Conservation (phyloP, 53 echinoderm and acorn worm species). For the Paracentrotus lividus region DNA sequence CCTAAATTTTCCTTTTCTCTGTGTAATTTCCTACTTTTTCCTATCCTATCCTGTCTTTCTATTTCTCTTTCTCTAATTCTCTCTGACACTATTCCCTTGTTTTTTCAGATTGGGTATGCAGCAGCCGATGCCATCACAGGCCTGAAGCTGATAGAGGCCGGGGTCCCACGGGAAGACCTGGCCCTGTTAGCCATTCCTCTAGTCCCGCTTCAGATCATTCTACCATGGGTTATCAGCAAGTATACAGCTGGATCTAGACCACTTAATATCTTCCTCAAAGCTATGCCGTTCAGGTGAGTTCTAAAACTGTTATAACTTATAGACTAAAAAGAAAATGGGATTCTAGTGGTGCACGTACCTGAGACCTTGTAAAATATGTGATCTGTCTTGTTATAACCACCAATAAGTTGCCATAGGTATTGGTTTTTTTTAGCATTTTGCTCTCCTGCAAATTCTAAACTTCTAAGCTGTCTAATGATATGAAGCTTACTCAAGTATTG, state of each 20-base stretch:
- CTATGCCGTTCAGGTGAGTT: constrained; percentile 91
- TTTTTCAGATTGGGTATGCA: constrained; percentile 89
- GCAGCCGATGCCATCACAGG: constrained; percentile 92
- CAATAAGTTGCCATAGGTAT: too few relatives aligned
- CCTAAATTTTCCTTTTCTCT: background rate
- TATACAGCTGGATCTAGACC: constrained; percentile 90
- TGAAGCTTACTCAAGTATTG: too few relatives aligned
- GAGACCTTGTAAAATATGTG: too few relatives aligned
- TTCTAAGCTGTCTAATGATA: too few relatives aligned
- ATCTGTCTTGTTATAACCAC: too few relatives aligned
- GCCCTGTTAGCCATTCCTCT: constrained; percentile 90
- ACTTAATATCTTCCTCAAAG: constrained; percentile 82
- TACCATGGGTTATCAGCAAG: constrained; percentile 95
- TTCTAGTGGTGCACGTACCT: too few relatives aligned
- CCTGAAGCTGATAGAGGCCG: constrained; percentile 90
- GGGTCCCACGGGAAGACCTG: constrained; percentile 87
- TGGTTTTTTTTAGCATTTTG: too few relatives aligned
- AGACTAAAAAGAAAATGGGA: too few relatives aligned
- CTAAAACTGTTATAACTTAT: too few relatives aligned
- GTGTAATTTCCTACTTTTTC: background rate
- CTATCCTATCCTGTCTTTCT: background rate
- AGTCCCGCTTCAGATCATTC: constrained; percentile 90
- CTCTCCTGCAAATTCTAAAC: too few relatives aligned
- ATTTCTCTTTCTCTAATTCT: background rate
- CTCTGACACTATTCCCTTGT: background rate